These are phyloP conservation scores for Pseudorhiza aurosa DNA, from an alignment of 30 jellyfish, hydroid and myxozoan genomes.

Conservation along the genomic window DNA sequence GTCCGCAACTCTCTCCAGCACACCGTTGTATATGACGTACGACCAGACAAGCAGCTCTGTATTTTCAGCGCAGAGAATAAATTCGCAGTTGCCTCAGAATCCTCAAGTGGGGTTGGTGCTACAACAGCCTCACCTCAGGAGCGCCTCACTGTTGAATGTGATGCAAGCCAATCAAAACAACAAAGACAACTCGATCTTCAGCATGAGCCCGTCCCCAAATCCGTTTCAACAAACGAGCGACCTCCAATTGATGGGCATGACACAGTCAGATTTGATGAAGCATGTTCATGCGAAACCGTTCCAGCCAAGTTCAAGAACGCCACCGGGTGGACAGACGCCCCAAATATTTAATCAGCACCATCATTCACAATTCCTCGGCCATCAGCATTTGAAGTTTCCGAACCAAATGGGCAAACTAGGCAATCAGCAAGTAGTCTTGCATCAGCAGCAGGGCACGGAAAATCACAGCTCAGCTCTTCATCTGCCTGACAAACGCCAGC, in stretches of 20 bases:
- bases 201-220: conserved; percentile 55
- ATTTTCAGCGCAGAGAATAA: conserved; percentile 72
- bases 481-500: conserved; percentile 50
- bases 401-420: conserved; percentile 41
- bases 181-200: conserved; percentile 50
- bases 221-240: conserved; percentile 60
- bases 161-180: conserved; percentile 48
- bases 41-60: conserved; percentile 65
- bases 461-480: conserved; percentile 28
- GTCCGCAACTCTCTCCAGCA: conserved; percentile 56
- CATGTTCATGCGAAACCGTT: conserved; percentile 98
- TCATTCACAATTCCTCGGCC: conserved; percentile 48
- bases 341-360: conserved; percentile 72
- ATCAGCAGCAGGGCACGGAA: conserved; percentile 55
- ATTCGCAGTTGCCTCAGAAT: conserved; percentile 68
- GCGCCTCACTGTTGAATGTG: conserved; percentile 56
- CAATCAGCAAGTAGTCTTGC: conserved; percentile 39
- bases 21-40: conserved; percentile 75
- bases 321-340: conserved; percentile 81
- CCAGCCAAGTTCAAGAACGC: conserved; percentile 95
- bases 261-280: conserved; percentile 84
- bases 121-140: conserved; percentile 71
- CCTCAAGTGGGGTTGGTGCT: conserved; percentile 68
- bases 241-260: conserved; percentile 47
- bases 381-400: conserved; percentile 53